Percentiles rank a stretch among this genome's conserved stretches.
phyloP scores from a whole-genome alignment of 2,113 vertebrate species.

The Quiscalus mexicanus region DNA sequence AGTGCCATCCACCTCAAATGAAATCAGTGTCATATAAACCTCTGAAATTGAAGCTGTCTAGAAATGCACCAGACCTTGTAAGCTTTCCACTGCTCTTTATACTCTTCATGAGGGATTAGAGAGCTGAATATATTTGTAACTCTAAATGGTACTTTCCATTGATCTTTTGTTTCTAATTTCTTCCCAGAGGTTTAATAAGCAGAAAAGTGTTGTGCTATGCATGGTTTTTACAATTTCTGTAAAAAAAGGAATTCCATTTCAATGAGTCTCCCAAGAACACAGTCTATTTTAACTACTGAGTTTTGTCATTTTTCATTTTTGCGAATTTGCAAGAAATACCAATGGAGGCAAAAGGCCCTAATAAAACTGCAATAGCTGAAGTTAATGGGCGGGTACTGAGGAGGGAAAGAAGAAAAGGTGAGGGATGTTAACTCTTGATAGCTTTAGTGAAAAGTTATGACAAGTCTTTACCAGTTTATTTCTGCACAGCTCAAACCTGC shows the following conservation, averaged over 20 bases:
- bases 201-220: not conserved
- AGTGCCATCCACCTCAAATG: not conserved
- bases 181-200: not conserved
- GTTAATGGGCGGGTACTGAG: not conserved
- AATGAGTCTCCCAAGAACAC: not conserved
- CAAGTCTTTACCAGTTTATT: not conserved
- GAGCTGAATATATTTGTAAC: not conserved
- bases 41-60: not conserved
- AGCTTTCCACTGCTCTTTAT: not conserved
- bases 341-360: not conserved
- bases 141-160: not conserved
- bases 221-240: not conserved
- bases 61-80: not conserved
- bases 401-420: not conserved
- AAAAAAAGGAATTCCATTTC: not conserved
- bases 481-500: not conserved
- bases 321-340: not conserved
- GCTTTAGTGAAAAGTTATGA: not conserved
- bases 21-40: not conserved
- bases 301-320: not conserved
- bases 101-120: not conserved
- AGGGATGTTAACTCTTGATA: not conserved
- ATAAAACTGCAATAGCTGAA: not conserved
- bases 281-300: not conserved
- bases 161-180: not conserved